A percentile compares a stretch with the other conserved stretches of the same genome.
Evolutionary conservation across 2,888 invertebrate genomes (phyloP).

Genomic region (Eupithecia insigniata): DNA sequence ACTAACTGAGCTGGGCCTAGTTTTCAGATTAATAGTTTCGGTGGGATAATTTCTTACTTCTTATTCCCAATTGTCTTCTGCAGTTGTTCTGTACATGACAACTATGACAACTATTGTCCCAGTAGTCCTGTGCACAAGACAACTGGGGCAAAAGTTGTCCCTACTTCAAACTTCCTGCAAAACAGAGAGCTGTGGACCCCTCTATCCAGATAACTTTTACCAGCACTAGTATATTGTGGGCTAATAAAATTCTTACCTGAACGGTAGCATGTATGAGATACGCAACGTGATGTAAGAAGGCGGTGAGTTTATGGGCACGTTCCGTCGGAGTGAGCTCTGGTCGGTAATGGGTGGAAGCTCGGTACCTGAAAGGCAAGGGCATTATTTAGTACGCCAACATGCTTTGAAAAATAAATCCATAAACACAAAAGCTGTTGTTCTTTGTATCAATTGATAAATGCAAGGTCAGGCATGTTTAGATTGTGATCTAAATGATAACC

Average conservation of each 20-base stretch:
- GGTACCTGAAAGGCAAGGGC: conserved; percentile 84
- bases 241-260: conserved; percentile 81
- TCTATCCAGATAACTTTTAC: no score
- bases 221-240: not conserved
- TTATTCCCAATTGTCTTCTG: no score
- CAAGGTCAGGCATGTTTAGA: not conserved
- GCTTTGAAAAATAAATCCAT: not conserved
- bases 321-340: conserved; percentile 96
- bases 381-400: not conserved
- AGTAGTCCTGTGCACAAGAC: no score
- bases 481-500: not conserved
- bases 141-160: no score
- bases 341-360: conserved; percentile 96
- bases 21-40: no score
- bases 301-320: conserved; percentile 94
- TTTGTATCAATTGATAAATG: not conserved
- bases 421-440: not conserved
- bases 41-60: no score
- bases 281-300: conserved; percentile 95
- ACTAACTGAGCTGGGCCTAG: not conserved
- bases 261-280: conserved; percentile 93
- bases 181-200: not conserved
- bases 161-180: no score
- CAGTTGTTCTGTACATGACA: no score
- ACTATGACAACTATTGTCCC: no score